Conservation (phyloP, 1,140 invertebrate species). For the Brachionus sp. region DNA sequence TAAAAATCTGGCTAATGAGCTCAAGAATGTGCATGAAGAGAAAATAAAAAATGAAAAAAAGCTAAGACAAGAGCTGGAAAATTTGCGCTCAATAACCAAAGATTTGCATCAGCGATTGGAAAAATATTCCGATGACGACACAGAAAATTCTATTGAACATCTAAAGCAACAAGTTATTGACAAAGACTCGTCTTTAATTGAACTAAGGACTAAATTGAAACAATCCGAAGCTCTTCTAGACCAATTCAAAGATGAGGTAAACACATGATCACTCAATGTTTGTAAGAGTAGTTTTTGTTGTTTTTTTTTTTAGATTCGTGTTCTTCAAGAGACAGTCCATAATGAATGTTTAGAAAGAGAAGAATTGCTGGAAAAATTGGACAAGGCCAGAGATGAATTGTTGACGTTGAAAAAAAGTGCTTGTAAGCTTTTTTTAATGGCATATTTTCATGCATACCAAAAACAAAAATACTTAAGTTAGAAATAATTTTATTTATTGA, state of each 20-base stretch:
- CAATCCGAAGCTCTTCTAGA: background rate
- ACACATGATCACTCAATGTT: background rate
- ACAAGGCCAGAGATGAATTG: conserved; percentile 53
- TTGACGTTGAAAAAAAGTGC: conserved; percentile 52
- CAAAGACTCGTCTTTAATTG: background rate
- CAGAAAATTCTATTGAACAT: background rate
- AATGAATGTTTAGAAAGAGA: conserved; percentile 57
- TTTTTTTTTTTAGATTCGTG: conserved; percentile 47
- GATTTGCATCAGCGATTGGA: conserved; percentile 42
- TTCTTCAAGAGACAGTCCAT: conserved; percentile 55
- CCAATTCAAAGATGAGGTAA: conserved; percentile 16
- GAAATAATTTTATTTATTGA: too few species aligned
- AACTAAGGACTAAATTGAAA: background rate
- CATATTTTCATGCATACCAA: too few species aligned
- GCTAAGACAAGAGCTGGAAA: conserved; percentile 28
- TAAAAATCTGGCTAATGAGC: background rate
- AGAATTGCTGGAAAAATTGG: conserved; percentile 56
- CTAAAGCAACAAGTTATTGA: background rate
- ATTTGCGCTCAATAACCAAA: conserved; percentile 11
- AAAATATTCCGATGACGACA: conserved; percentile 7
- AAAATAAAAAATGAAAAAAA: conserved; percentile 43
- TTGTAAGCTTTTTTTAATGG: conserved; percentile 47
- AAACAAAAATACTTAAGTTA: too few species aligned
- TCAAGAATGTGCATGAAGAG: conserved; percentile 27
- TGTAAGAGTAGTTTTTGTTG: background rate